These are phyloP conservation scores for Acromyrmex heyeri DNA, from an alignment of 1,140 invertebrate genomes.

Conservation along the genomic window DNA sequence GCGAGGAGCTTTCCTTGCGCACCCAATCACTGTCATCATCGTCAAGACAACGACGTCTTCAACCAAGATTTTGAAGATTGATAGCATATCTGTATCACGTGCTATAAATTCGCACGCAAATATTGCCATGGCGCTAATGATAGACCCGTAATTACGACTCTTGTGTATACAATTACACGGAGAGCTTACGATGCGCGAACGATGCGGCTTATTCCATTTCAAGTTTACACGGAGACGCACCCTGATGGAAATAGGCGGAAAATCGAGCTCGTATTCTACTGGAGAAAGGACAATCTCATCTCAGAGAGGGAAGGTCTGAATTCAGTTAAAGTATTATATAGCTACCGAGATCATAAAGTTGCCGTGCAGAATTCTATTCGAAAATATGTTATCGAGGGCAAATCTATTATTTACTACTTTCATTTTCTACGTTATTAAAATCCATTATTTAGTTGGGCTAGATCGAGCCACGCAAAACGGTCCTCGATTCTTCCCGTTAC, in stretches of 20 bases:
- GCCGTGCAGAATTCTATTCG: neutral
- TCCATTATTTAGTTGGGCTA: neutral
- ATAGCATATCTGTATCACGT: slow-evolving; percentile 69
- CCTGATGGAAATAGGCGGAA: neutral
- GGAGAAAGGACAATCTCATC: neutral
- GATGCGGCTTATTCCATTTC: neutral
- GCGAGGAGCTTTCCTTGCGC: slow-evolving; percentile 51
- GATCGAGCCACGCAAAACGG: neutral
- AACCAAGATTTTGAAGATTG: slow-evolving; percentile 74
- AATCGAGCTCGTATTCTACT: neutral
- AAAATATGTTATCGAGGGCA: no score
- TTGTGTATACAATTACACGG: slow-evolving; percentile 55
- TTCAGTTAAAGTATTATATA: neutral
- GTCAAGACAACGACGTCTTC: neutral
- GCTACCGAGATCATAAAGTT: neutral
- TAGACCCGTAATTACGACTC: slow-evolving; percentile 66
- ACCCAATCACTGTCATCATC: slow-evolving; percentile 55
- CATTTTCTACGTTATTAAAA: neutral
- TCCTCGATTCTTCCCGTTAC: neutral
- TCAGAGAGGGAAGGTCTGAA: neutral
- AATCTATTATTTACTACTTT: neutral
- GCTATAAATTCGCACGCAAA: slow-evolving; percentile 76
- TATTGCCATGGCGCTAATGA: slow-evolving; percentile 75
- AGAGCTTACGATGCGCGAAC: neutral
- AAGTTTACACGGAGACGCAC: neutral